Evolutionary conservation across 1,140 invertebrate species (phyloP).

Genomic region (Ostrea edulis): DNA sequence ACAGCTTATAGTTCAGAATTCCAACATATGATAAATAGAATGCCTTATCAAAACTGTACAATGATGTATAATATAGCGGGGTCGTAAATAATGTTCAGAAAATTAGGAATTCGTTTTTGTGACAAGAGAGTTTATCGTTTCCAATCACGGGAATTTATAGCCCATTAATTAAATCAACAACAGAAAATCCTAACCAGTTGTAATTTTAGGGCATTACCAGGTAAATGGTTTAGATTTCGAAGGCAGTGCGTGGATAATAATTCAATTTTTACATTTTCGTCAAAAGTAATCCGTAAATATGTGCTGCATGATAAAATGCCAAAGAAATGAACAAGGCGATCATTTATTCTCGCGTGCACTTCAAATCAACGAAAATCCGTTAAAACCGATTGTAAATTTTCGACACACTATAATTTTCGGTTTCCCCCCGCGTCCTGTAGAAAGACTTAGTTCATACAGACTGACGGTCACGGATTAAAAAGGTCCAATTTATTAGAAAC

Average conservation of each 20-base stretch:
- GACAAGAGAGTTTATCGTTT: neutral
- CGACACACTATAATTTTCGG: too few relatives aligned
- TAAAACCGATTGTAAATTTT: too few relatives aligned
- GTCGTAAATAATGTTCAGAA: slow-evolving; percentile 12
- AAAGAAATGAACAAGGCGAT: neutral
- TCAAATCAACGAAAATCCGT: too few relatives aligned
- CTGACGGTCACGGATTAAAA: too few relatives aligned
- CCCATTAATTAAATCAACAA: neutral
- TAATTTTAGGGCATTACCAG: neutral
- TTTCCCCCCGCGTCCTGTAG: too few relatives aligned
- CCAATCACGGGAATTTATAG: slow-evolving; percentile 25
- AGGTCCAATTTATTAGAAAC: too few relatives aligned
- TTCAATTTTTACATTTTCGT: neutral
- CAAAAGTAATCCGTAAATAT: too few relatives aligned
- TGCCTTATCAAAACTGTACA: neutral
- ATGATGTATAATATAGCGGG: neutral
- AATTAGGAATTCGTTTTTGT: neutral
- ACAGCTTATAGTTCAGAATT: neutral
- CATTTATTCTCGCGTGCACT: too few relatives aligned
- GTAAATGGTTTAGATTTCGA: neutral
- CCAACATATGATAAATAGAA: neutral
- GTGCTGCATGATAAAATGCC: neutral
- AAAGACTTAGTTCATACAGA: too few relatives aligned
- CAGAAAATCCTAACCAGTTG: neutral
- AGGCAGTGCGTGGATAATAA: neutral